Evolutionary conservation across 2,888 invertebrate species (phyloP), one percentile per base, ranked within the genome.

Genomic region (Hirtodrosophila cameraria): DNA sequence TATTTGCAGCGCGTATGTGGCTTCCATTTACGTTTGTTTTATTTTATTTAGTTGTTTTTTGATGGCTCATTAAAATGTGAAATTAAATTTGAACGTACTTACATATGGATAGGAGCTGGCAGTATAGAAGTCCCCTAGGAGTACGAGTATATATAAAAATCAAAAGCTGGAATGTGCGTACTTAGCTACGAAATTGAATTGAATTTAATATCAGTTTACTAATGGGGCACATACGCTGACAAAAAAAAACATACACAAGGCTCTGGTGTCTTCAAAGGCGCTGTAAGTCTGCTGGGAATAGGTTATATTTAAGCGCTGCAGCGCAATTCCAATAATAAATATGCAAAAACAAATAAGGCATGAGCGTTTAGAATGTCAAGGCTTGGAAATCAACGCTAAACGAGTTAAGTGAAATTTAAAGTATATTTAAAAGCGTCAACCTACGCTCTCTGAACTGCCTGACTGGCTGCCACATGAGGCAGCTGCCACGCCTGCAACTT

Each of bases 391-490:
- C 86, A 86, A 80, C 76, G 84, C 61, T 76, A 80, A 81, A 80
- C 67, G 63, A 80, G 80, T 81, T 86, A 81, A 81, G 84, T 81
- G 80, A 83, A 83, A 86, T 81, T 81, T 86, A 83, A 86, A 81
- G 80, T 76, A 81, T 83, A 79, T 73, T 86, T 70, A 83, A 83
- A 63, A 80, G 80, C 61, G 18, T 25, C 49, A 70, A 52, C 31
- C 48, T 36, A n/a, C n/a, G 58, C 54, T 23, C 8, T 6, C 6
- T 6, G n/a, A n/a, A 3, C 23, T 13, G 28, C 23, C 41, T 28
- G 23, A 2, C n/a, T 8, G 52, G 27, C 42, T 31, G 38, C 16
- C 41, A 46, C 59, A 4, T 18, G 31, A 31, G 11, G 30, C 42
- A 30, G 1, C 31, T 1, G 35, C 16, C 48, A 38, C 39, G 8